Conservation (phyloP, 2,797 vertebrate genomes). For the Lycodopsis pacificus region DNA sequence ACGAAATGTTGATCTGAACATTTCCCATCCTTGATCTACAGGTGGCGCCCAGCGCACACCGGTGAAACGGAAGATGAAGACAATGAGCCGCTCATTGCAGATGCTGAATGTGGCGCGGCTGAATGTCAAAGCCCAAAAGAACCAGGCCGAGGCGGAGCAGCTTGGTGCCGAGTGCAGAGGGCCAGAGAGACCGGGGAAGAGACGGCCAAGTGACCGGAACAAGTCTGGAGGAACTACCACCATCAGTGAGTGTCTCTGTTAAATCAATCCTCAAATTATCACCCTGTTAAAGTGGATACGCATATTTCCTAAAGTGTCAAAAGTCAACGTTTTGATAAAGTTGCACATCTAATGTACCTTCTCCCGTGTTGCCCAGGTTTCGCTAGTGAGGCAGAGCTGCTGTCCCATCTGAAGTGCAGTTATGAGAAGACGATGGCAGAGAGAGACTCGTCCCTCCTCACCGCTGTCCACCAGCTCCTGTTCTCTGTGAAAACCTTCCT, state of each 20-base stretch:
- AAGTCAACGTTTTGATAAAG: neutral
- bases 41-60: conserved; percentile 92
- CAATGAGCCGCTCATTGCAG: conserved; percentile 96
- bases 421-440: conserved; percentile 86
- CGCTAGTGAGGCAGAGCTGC: conserved; percentile 88
- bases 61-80: conserved; percentile 97
- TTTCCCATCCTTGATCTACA: conserved; percentile 63
- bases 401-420: conserved; percentile 82
- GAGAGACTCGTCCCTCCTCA: conserved; percentile 71
- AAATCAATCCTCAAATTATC: neutral
- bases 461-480: conserved; percentile 83
- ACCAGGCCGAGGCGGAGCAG: conserved; percentile 84
- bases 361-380: conserved; percentile 81
- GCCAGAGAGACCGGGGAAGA: conserved; percentile 73
- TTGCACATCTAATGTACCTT: neutral
- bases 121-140: conserved; percentile 94
- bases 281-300: neutral
- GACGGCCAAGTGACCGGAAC: conserved; percentile 80
- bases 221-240: conserved; percentile 58
- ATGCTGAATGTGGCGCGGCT: conserved; percentile 96
- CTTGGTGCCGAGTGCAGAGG: conserved; percentile 69
- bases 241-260: conserved; percentile 77
- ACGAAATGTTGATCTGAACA: neutral
- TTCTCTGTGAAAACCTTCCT: conserved; percentile 85
- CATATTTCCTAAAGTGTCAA: neutral